A percentile compares a stretch with the other conserved stretches of the same genome.
phyloP scores from a whole-genome alignment of 1,140 invertebrate species.

The Arion vulgaris region DNA sequence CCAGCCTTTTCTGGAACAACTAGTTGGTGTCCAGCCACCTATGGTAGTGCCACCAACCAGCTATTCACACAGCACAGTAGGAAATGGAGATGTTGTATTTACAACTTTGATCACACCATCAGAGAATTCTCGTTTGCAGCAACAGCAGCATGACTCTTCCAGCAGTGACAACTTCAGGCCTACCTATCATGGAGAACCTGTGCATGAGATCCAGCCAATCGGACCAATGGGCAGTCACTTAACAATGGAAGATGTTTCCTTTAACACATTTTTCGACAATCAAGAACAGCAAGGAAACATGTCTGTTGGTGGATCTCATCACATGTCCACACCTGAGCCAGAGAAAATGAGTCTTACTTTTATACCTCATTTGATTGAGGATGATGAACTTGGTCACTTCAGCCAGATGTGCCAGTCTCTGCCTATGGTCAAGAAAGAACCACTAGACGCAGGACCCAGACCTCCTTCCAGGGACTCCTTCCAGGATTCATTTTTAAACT shows the following conservation, averaged over 20 bases:
- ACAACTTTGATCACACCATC: constrained; percentile 28
- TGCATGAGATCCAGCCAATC: constrained; percentile 23
- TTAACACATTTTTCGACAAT: constrained; percentile 23
- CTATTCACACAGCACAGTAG: constrained; percentile 30
- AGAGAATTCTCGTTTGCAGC: constrained; percentile 7
- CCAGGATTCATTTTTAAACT: constrained; percentile 67
- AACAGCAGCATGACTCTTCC: constrained; percentile 11
- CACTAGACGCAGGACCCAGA: not conserved
- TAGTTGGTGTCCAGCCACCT: constrained; percentile 35
- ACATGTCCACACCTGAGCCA: constrained; percentile 4
- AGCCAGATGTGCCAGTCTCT: constrained; percentile 24
- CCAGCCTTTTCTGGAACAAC: constrained; percentile 46
- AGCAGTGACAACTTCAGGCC: constrained; percentile 13
- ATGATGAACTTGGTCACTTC: constrained; percentile 49
- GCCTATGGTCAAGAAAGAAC: constrained; percentile 16
- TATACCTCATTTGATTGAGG: constrained; percentile 41
- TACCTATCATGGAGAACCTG: constrained; percentile 25
- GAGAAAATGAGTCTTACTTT: constrained; percentile 35
- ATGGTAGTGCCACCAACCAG: constrained; percentile 29
- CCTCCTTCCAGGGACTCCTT: constrained; percentile 48
- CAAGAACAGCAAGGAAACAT: not conserved
- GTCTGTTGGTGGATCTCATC: not conserved
- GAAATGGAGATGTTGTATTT: constrained; percentile 30
- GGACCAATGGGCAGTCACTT: not conserved
- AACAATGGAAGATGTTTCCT: constrained; percentile 23